These are phyloP conservation scores for Eriosoma lanigerum DNA, from an alignment of 1,140 invertebrate species.

Conservation along the genomic window DNA sequence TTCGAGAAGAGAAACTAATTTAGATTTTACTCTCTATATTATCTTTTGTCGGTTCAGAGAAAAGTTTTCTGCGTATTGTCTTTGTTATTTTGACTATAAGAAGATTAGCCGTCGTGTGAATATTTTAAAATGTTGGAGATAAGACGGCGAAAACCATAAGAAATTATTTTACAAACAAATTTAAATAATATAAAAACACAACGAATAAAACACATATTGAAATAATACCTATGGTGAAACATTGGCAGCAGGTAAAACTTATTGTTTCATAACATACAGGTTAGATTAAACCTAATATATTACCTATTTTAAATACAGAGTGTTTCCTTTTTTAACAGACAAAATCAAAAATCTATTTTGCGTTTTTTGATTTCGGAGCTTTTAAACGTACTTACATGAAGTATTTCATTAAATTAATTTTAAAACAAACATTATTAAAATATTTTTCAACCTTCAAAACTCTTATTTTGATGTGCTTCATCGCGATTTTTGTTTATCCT, in stretches of 20 bases:
- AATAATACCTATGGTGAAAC: not conserved
- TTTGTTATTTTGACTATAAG: conserved; percentile 33
- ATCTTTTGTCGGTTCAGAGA: not conserved
- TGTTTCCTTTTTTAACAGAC: too few species aligned
- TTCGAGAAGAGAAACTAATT: conserved; percentile 21
- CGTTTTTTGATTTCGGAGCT: too few species aligned
- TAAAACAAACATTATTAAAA: too few species aligned
- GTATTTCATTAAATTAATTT: too few species aligned
- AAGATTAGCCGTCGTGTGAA: conserved; percentile 26
- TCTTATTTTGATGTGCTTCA: too few species aligned
- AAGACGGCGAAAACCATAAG: not conserved
- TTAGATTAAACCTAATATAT: too few species aligned
- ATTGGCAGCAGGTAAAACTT: not conserved
- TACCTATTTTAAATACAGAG: too few species aligned
- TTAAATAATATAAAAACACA: not conserved
- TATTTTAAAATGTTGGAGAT: conserved; percentile 26
- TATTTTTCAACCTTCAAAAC: too few species aligned
- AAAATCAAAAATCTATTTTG: too few species aligned
- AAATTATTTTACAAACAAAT: not conserved
- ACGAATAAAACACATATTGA: not conserved
- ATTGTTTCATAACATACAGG: too few species aligned
- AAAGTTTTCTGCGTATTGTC: conserved; percentile 35
- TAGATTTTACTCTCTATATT: conserved; percentile 24
- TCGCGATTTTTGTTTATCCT: too few species aligned
- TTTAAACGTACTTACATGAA: too few species aligned